Conservation (phyloP, 1,140 invertebrate species). For the Penaeus indicus region DNA sequence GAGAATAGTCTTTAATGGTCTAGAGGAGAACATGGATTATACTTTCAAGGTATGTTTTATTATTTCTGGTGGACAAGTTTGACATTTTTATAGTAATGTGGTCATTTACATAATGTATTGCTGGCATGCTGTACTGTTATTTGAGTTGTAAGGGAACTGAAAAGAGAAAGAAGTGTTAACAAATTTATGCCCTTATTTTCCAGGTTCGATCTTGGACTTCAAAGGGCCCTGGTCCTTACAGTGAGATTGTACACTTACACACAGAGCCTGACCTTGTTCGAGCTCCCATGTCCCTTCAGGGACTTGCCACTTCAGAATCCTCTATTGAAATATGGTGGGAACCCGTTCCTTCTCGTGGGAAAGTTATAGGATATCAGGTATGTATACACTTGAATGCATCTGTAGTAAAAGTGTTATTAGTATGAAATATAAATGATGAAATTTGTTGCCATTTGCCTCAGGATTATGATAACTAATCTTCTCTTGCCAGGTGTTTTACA, state of each 20-base stretch:
- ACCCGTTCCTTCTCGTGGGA: conserved; percentile 85
- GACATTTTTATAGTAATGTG: neutral
- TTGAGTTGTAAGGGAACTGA: too few relatives aligned
- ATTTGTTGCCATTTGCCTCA: neutral
- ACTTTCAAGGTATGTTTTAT: conserved; percentile 75
- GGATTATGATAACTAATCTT: neutral
- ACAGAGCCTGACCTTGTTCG: conserved; percentile 91
- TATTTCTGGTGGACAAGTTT: neutral
- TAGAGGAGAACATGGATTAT: conserved; percentile 97
- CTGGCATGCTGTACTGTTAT: neutral
- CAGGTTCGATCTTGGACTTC: conserved; percentile 92
- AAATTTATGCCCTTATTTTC: neutral
- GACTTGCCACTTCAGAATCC: conserved; percentile 91
- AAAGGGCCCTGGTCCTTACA: conserved; percentile 90
- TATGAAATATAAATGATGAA: neutral
- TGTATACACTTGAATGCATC: neutral
- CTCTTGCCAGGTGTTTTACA: conserved; percentile 84
- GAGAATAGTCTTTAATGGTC: conserved; percentile 86
- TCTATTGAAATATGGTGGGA: conserved; percentile 97
- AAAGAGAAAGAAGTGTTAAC: neutral
- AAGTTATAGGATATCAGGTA: conserved; percentile 86
- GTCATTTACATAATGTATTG: neutral
- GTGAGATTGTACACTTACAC: conserved; percentile 81
- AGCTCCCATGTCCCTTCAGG: conserved; percentile 90
- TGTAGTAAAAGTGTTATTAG: too few relatives aligned